These are phyloP conservation scores for Volucella inanis DNA, from an alignment of 2,888 invertebrate genomes.

Conservation along the genomic window DNA sequence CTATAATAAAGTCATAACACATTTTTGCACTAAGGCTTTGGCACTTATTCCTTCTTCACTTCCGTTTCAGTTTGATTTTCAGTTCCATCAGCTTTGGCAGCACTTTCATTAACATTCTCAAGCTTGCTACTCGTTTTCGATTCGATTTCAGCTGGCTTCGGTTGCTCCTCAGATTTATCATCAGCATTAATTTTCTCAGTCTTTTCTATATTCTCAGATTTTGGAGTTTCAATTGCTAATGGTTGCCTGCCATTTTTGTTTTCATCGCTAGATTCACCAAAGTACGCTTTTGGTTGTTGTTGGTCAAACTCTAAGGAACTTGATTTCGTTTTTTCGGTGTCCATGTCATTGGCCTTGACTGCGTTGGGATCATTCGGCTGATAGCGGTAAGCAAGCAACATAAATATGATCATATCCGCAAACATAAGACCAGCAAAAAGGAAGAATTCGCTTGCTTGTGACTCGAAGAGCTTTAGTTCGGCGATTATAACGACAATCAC, in stretches of 20 bases:
- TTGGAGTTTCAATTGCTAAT: constrained; percentile 2
- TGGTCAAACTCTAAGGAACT: constrained; percentile 53
- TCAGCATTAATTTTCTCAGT: constrained; percentile 1
- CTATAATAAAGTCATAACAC: neutral
- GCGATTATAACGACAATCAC: constrained; percentile 95
- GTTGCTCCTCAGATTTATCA: neutral
- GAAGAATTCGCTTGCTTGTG: constrained; percentile 93
- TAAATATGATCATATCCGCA: constrained; percentile 91
- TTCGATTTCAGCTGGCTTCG: constrained; percentile 8
- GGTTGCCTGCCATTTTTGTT: neutral
- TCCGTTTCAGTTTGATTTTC: neutral
- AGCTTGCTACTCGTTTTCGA: neutral
- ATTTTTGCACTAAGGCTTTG: too few species aligned
- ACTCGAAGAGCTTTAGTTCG: constrained; percentile 89
- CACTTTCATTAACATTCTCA: neutral
- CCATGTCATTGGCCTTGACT: constrained; percentile 29
- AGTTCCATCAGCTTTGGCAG: neutral
- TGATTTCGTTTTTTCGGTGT: constrained; percentile 56
- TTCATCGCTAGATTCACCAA: constrained; percentile 12
- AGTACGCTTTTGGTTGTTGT: neutral
- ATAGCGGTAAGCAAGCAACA: constrained; percentile 91
- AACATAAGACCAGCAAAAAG: constrained; percentile 95
- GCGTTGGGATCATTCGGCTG: constrained; percentile 82
- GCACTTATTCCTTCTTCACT: too few species aligned
- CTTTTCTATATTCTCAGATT: neutral